phyloP scores from a whole-genome alignment of 2,113 vertebrate genomes.

The Hippocampus zosterae region DNA sequence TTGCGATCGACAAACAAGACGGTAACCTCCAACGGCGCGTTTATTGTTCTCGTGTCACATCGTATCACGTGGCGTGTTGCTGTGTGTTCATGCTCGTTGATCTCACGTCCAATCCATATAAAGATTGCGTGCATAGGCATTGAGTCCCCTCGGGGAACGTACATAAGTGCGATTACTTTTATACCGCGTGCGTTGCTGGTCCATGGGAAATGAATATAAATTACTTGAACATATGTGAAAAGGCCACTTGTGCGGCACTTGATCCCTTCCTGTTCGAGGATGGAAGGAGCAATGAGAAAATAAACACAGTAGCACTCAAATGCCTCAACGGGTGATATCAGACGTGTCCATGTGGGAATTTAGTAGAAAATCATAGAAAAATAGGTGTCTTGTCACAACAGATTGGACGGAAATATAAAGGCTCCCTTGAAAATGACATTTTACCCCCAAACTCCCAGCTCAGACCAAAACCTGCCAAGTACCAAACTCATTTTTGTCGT shows the following conservation, averaged over 20 bases:
- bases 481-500: background rate
- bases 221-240: conserved; percentile 26
- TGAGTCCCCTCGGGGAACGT: conserved; percentile 9
- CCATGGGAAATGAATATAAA: conserved; percentile 44
- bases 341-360: background rate
- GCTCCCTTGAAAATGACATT: background rate
- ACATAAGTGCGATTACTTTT: conserved; percentile 10
- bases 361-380: background rate
- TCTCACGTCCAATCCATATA: conserved; percentile 23
- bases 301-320: background rate
- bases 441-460: background rate
- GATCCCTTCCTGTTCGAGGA: conserved; percentile 17
- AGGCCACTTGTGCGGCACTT: conserved; percentile 4
- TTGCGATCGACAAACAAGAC: conserved; percentile 38
- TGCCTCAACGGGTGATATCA: background rate
- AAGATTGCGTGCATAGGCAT: conserved; percentile 23
- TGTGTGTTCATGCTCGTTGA: conserved; percentile 13
- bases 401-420: background rate
- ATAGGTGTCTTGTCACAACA: background rate
- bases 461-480: background rate
- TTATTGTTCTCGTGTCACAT: background rate
- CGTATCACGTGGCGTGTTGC: background rate
- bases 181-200: background rate
- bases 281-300: conserved; percentile 3
- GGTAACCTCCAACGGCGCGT: background rate